Percentiles rank a stretch among this genome's conserved stretches.
phyloP scores from a whole-genome alignment of 2,797 vertebrate species.

The Ctenopoma multispine region DNA sequence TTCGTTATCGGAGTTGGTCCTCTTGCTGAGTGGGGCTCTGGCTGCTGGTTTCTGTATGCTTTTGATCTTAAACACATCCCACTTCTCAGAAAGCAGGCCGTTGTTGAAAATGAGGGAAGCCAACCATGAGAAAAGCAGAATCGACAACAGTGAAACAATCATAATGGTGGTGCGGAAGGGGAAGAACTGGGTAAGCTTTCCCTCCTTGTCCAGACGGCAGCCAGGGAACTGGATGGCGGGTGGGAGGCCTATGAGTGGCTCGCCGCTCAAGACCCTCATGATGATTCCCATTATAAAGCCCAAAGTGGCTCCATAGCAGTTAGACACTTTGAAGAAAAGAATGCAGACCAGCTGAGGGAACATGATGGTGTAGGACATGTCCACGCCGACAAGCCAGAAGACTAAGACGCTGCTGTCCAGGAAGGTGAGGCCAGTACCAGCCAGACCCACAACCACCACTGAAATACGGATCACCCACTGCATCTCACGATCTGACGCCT shows the following conservation, averaged over 20 bases:
- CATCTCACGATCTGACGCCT: conserved; percentile 87
- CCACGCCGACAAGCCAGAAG: conserved; percentile 87
- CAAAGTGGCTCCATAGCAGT: conserved; percentile 80
- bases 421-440: conserved; percentile 82
- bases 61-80: conserved; percentile 82
- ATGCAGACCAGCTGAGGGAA: conserved; percentile 88
- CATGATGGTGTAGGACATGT: conserved; percentile 87
- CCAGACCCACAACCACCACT: conserved; percentile 80
- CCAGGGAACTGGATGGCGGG: conserved; percentile 80
- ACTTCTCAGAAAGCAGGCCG: conserved; percentile 77
- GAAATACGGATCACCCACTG: conserved; percentile 85
- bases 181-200: conserved; percentile 80
- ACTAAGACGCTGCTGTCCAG: conserved; percentile 80
- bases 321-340: conserved; percentile 84
- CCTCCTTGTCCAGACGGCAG: conserved; percentile 68
- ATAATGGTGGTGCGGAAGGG: conserved; percentile 86
- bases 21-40: neutral
- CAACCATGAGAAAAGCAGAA: conserved; percentile 78
- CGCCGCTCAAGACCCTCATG: conserved; percentile 69
- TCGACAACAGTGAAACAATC: conserved; percentile 76
- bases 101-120: conserved; percentile 79
- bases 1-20: conserved; percentile 10
- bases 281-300: conserved; percentile 75
- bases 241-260: conserved; percentile 77
- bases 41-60: conserved; percentile 39